phyloP scores from a whole-genome alignment of 2,797 vertebrate genomes.

The Pelobates cultripes region DNA sequence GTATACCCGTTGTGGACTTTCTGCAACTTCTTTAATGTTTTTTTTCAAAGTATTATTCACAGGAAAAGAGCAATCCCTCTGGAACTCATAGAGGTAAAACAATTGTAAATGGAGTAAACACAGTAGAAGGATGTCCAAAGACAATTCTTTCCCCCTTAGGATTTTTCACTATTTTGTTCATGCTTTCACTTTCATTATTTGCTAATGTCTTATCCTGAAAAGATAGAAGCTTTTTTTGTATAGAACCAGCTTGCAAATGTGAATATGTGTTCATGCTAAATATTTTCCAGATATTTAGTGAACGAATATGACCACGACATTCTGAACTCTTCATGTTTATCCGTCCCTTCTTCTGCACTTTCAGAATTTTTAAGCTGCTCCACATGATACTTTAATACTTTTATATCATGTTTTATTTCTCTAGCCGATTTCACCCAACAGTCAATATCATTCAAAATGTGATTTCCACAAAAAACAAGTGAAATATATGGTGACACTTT shows the following conservation, averaged over 20 bases:
- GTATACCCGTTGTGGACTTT: not conserved
- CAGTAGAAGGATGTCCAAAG: constrained; percentile 3
- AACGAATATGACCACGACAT: not conserved
- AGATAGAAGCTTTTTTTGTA: not conserved
- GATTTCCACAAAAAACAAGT: constrained; percentile 14
- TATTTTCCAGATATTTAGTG: not conserved
- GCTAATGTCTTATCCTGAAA: constrained; percentile 3
- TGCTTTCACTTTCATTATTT: not conserved
- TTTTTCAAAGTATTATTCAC: not conserved
- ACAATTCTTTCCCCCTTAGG: not conserved
- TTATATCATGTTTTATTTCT: not conserved
- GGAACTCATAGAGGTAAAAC: constrained; percentile 7
- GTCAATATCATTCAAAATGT: constrained; percentile 17
- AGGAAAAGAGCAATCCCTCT: not conserved
- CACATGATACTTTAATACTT: not conserved
- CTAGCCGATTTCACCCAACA: constrained; percentile 6
- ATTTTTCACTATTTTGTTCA: constrained; percentile 4
- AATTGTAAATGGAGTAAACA: constrained; percentile 8
- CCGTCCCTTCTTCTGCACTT: not conserved
- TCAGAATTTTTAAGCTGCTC: not conserved
- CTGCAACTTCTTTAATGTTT: not conserved
- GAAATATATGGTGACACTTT: not conserved
- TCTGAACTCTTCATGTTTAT: not conserved
- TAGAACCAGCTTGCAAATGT: not conserved
- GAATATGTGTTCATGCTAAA: constrained; percentile 2